These are phyloP conservation scores for Leptodactylus fuscus DNA, from an alignment of 2,113 vertebrate species.

Conservation along the genomic window DNA sequence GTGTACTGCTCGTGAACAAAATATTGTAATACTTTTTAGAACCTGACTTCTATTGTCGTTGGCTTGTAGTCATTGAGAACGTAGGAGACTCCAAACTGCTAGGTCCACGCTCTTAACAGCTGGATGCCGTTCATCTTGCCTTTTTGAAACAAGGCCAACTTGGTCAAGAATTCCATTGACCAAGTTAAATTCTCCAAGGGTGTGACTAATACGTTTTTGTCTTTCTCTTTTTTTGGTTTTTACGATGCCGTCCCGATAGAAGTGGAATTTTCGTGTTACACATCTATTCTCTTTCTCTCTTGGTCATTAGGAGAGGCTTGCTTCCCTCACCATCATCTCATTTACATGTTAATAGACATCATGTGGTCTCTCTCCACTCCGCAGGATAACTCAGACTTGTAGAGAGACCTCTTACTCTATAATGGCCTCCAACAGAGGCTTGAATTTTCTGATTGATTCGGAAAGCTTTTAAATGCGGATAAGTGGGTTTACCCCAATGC, in stretches of 20 bases:
- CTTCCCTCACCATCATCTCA: conserved; percentile 41
- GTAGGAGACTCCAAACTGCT: neutral
- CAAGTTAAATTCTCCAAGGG: neutral
- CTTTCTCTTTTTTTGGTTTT: neutral
- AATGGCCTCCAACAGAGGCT: conserved; percentile 58
- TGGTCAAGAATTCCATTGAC: neutral
- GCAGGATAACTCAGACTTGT: conserved; percentile 26
- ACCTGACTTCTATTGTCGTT: neutral
- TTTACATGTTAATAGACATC: conserved; percentile 58
- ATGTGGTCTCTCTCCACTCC: conserved; percentile 20
- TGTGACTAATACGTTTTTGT: neutral
- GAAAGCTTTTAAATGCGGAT: conserved; percentile 59
- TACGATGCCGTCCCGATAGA: neutral
- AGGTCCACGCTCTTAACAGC: neutral
- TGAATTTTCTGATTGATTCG: conserved; percentile 53
- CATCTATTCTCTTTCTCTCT: conserved; percentile 13
- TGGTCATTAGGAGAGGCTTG: conserved; percentile 43
- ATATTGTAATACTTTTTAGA: neutral
- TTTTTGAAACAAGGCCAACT: neutral
- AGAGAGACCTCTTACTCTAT: conserved; percentile 52
- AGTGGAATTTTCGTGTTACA: neutral
- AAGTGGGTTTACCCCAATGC: conserved; percentile 55
- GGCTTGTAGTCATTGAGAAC: neutral
- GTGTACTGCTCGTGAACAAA: neutral
- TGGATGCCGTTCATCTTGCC: neutral